Percentiles rank a stretch among this genome's conserved stretches.
Conservation (phyloP, 2,797 vertebrate genomes). For the Scolopax bukidnonensis region DNA sequence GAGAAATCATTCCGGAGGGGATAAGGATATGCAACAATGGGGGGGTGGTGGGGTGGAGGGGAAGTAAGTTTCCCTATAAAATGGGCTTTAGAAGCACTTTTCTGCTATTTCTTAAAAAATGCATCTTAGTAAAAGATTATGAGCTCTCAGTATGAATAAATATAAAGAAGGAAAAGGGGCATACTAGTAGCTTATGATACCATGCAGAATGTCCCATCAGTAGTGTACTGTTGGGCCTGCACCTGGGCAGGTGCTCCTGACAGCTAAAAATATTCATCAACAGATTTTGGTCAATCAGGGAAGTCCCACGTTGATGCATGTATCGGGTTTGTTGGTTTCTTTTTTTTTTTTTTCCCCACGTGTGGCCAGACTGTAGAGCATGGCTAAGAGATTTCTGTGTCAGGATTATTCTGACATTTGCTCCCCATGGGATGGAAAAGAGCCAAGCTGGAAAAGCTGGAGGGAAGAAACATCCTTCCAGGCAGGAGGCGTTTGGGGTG, state of each 20-base stretch:
- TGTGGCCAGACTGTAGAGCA: not conserved
- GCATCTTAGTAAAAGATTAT: slow-evolving; percentile 8
- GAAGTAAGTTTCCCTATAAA: slow-evolving; percentile 9
- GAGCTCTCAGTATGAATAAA: not conserved
- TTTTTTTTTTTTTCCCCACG: too few relatives aligned
- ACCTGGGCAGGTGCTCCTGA: not conserved
- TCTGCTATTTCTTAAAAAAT: slow-evolving; percentile 15
- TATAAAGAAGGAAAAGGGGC: not conserved
- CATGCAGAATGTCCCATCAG: not conserved
- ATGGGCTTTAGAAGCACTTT: slow-evolving; percentile 2
- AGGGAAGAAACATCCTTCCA: not conserved
- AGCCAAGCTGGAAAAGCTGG: not conserved
- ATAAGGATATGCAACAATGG: slow-evolving; percentile 34
- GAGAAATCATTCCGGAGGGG: slow-evolving; percentile 16
- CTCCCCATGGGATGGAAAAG: not conserved
- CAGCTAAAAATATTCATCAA: not conserved
- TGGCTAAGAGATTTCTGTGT: not conserved
- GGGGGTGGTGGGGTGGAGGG: not conserved
- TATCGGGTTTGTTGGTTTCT: not conserved
- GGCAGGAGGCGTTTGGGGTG: rapidly evolving
- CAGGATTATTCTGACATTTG: slow-evolving; percentile 15
- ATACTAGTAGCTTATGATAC: not conserved
- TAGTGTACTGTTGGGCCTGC: not conserved
- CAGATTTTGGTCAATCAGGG: not conserved
- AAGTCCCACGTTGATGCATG: not conserved